A percentile compares a stretch with the other conserved stretches of the same genome.
Conservation (phyloP, 2,888 invertebrate genomes). For the Tryphoninae sp. region DNA sequence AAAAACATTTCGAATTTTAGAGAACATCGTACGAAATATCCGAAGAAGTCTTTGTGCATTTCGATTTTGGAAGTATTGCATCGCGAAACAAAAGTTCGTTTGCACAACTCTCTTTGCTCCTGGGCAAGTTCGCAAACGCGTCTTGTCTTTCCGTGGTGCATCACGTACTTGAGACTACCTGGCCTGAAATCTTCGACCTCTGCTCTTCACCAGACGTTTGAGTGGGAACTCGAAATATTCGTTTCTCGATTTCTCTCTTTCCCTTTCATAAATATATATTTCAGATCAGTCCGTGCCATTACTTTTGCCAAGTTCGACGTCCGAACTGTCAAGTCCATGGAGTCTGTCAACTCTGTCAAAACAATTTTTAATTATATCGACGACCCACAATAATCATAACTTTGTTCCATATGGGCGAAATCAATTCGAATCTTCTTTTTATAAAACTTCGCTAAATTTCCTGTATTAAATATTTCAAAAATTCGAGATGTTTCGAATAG, state of each 20-base stretch:
- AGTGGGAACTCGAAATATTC: slow-evolving; percentile 21
- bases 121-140: slow-evolving; percentile 13
- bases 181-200: slow-evolving; percentile 78
- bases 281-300: neutral
- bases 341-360: neutral
- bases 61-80: slow-evolving; percentile 23
- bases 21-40: no score
- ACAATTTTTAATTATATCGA: slow-evolving; percentile 14
- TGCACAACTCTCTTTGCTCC: slow-evolving; percentile 57
- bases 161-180: slow-evolving; percentile 76
- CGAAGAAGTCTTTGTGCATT: slow-evolving; percentile 16
- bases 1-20: no score
- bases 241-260: slow-evolving; percentile 20
- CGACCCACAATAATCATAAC: slow-evolving; percentile 3
- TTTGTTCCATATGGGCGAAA: neutral
- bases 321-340: no score
- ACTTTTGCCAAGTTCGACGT: no score
- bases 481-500: neutral
- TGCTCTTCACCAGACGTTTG: slow-evolving; percentile 46
- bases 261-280: neutral
- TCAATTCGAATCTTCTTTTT: slow-evolving; percentile 52
- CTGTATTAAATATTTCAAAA: no score
- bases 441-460: no score
- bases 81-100: slow-evolving; percentile 67
- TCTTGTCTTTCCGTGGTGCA: slow-evolving; percentile 48